phyloP scores from a whole-genome alignment of 2,113 vertebrate genomes.

The Phrynosoma platyrhinos region DNA sequence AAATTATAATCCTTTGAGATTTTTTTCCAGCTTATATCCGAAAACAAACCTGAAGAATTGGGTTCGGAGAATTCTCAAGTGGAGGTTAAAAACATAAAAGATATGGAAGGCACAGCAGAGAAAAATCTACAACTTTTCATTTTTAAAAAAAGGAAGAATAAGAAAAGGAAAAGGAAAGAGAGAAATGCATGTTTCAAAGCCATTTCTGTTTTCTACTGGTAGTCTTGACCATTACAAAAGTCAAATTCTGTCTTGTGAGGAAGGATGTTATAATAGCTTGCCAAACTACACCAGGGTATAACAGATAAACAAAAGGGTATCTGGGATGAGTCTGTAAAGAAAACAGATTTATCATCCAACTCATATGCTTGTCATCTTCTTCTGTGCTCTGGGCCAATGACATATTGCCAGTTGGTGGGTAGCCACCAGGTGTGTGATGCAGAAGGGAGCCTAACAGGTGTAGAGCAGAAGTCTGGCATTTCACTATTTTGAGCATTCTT shows the following conservation, averaged over 20 bases:
- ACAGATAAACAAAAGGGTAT: conserved; percentile 40
- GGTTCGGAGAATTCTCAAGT: neutral
- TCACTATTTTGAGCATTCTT: conserved; percentile 31
- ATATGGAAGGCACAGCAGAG: neutral
- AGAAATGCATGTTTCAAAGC: neutral
- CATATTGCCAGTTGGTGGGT: conserved; percentile 15
- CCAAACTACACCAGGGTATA: conserved; percentile 25
- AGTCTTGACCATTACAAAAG: conserved; percentile 9
- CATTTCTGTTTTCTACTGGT: conserved; percentile 1
- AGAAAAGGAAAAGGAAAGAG: no score
- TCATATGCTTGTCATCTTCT: conserved; percentile 28
- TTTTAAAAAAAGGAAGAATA: neutral
- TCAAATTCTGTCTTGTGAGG: conserved; percentile 8
- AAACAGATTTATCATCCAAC: conserved; percentile 52
- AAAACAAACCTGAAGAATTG: neutral
- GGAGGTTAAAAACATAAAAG: neutral
- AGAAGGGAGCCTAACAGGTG: conserved; percentile 51
- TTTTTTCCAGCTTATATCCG: neutral
- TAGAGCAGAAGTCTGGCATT: conserved; percentile 35
- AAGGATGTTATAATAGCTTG: conserved; percentile 25
- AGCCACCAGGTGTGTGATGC: conserved; percentile 48
- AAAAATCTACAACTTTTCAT: conserved; percentile 9
- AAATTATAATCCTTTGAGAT: neutral
- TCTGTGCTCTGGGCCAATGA: neutral
- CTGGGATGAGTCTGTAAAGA: conserved; percentile 14